Conservation (phyloP, 2,888 invertebrate genomes). For the Tanaodytes sp. region DNA sequence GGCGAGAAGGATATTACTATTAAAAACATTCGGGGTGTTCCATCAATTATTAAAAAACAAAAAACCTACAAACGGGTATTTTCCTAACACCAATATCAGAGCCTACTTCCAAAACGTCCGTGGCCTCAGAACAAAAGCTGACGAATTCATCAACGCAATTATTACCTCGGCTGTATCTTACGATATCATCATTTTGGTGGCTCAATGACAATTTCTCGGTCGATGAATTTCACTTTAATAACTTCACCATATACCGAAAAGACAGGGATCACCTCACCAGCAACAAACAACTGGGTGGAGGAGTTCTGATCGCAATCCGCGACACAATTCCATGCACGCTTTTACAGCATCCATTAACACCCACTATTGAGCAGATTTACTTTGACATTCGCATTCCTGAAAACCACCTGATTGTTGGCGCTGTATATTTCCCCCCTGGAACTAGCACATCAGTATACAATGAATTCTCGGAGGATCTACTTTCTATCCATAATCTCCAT, state of each 20-base stretch:
- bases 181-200: slow-evolving; percentile 11
- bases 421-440: slow-evolving; percentile 5
- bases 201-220: not conserved
- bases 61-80: too few species aligned
- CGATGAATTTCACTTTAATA: not conserved
- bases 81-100: too few species aligned
- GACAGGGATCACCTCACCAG: slow-evolving; percentile 2
- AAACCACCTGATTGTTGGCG: not conserved
- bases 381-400: not conserved
- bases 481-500: not conserved
- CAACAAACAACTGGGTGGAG: not conserved
- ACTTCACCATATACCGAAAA: not conserved
- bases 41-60: too few species aligned
- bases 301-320: not conserved
- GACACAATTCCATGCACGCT: not conserved
- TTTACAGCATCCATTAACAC: not conserved
- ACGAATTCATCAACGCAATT: not conserved
- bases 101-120: slow-evolving; percentile 10
- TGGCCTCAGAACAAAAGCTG: not conserved
- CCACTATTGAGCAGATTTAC: not conserved
- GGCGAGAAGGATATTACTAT: too few species aligned
- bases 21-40: too few species aligned
- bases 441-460: not conserved
- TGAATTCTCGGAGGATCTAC: not conserved
- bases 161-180: not conserved